Conservation (phyloP, 2,888 invertebrate species). For the Rhamnusium bicolor region DNA sequence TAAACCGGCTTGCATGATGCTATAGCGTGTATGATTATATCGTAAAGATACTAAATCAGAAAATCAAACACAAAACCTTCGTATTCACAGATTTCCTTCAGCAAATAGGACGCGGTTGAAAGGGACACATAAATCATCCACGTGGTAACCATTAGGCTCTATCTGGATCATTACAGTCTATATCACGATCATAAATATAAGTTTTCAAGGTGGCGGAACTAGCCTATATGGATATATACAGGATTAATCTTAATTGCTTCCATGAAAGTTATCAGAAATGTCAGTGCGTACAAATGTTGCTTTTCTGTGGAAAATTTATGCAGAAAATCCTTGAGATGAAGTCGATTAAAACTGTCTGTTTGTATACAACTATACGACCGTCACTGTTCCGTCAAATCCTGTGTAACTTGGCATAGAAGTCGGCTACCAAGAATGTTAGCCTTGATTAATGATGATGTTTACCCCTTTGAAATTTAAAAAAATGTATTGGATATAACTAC, state of each 20-base stretch:
- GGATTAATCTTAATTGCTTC: background rate
- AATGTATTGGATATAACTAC: too few species aligned
- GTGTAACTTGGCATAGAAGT: too few species aligned
- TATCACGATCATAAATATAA: background rate
- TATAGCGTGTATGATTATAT: background rate
- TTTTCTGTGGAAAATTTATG: too few species aligned
- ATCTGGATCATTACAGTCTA: background rate
- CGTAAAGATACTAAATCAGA: background rate
- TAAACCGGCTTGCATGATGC: background rate
- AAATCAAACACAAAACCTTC: background rate
- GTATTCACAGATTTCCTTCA: conserved; percentile 1
- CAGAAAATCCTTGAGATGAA: too few species aligned
- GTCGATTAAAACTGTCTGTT: too few species aligned
- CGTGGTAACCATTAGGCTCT: background rate
- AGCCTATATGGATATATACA: background rate
- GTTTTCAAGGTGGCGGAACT: background rate
- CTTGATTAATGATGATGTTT: too few species aligned
- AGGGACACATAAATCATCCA: conserved; percentile 3
- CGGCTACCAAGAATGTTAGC: too few species aligned
- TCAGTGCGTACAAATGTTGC: too few species aligned
- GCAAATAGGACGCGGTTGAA: background rate
- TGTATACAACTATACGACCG: too few species aligned
- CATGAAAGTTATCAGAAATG: background rate
- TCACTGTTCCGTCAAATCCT: too few species aligned
- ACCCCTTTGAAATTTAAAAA: too few species aligned